These are phyloP conservation scores for Loxodonta africana DNA, from an alignment of 2,113 vertebrate genomes.

Conservation along the genomic window DNA sequence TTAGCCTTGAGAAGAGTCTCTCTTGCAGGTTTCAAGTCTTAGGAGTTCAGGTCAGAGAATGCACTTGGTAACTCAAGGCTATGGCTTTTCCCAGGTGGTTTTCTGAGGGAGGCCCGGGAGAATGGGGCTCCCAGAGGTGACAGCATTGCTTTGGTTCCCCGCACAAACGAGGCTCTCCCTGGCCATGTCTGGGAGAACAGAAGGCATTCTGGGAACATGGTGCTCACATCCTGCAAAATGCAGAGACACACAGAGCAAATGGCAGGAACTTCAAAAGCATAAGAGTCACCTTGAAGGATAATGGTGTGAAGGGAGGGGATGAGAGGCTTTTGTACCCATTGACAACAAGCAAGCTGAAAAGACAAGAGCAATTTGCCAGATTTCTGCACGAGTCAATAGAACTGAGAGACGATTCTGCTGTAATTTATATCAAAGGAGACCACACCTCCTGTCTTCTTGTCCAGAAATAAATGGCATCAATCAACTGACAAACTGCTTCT, in stretches of 20 bases:
- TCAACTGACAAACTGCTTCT: slow-evolving; percentile 55
- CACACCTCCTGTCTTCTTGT: slow-evolving; percentile 50
- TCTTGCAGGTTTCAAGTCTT: background rate
- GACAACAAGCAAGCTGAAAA: slow-evolving; percentile 61
- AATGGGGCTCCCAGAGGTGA: background rate
- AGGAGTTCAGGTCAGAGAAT: background rate
- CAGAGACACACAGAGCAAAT: slow-evolving; percentile 35
- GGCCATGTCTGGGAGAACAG: slow-evolving; percentile 12
- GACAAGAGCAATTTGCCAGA: slow-evolving; percentile 69
- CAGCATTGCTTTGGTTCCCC: background rate
- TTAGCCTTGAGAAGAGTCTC: background rate
- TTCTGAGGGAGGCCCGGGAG: background rate
- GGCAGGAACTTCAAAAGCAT: slow-evolving; percentile 62
- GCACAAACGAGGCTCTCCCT: background rate
- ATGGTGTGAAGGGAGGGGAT: background rate
- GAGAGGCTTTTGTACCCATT: slow-evolving; percentile 45
- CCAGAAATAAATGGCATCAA: slow-evolving; percentile 69
- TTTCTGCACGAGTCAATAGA: background rate
- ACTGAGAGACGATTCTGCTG: background rate
- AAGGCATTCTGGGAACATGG: slow-evolving; percentile 67
- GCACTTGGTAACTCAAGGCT: slow-evolving; percentile 16
- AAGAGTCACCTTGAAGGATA: slow-evolving; percentile 72
- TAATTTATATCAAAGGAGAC: slow-evolving; percentile 59
- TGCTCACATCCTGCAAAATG: slow-evolving; percentile 28
- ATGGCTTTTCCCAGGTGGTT: background rate